Base-by-base conservation (phyloP, 2,797 vertebrate species). In the Odontamblyopus rebecca region DNA sequence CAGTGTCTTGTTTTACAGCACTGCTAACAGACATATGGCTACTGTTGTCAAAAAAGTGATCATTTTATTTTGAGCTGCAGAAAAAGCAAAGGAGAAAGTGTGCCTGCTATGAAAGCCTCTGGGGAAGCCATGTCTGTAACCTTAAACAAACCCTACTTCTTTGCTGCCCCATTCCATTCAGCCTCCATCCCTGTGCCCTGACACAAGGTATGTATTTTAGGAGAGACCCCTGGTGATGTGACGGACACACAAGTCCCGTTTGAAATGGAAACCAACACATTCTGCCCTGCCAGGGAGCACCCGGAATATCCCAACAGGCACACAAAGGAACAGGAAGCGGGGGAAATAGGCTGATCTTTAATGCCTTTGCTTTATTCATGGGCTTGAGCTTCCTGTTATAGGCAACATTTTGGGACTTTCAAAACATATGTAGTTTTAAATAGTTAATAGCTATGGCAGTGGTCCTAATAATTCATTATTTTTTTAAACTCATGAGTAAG, bases 301-400 rank as follows among this genome's bases (percentile, higher is more conserved):
- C 84, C 85, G 83, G 84, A 91, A 90, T 87, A 91, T 88, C 88
- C 87, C 88, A 83, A 81, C 81, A 88, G 86, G 84, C 78, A 82
- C 83, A 85, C 79, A 79, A 85, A 87, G 85, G 89, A 88, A 86
- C 90, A 88, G 89, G 85, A 91, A 91, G 85, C 91, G 87, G 87
- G 86, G 82, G 70, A 88, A 91, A 91, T 88, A 90, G 85, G 85
- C 85, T 94, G 94, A 94, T 94, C 92, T 93, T 94, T 94, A 94
- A 94, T 92, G 86, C 79, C 85, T 91, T 92, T 92, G 90, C 91
- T 89, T 92, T 93, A 62, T 48, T 3, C 44, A 16, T 48, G 44
- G 13, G 44, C 4, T 48, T 48, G 4, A 48, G 13, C 44, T 15
- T 48, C 44, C 44, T 48, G 44, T 48, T 48, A 4, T 48, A 48